Evolutionary conservation across 1,140 invertebrate genomes (phyloP).

Genomic region (Coenobita brevimanus): DNA sequence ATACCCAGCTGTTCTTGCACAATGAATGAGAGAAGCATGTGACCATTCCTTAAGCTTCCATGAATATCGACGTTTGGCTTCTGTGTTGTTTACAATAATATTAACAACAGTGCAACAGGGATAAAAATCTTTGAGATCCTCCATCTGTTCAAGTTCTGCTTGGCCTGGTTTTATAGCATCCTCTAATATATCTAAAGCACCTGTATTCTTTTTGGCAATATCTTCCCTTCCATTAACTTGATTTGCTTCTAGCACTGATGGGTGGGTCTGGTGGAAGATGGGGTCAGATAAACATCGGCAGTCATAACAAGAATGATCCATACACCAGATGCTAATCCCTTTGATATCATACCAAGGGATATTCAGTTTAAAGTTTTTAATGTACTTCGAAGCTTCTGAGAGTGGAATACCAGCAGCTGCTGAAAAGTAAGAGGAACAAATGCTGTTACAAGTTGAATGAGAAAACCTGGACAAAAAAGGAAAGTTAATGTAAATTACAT

Average conservation of each 20-base stretch:
- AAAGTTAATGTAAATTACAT: no score
- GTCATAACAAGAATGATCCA: constrained; percentile 64
- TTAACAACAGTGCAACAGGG: constrained; percentile 38
- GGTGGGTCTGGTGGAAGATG: neutral
- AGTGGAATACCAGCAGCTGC: constrained; percentile 40
- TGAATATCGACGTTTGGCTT: constrained; percentile 28
- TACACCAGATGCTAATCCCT: constrained; percentile 64
- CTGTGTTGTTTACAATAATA: constrained; percentile 44
- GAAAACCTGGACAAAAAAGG: no score
- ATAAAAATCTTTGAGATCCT: neutral
- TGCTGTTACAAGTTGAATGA: no score
- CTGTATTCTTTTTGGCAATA: neutral
- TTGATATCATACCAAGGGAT: constrained; percentile 64
- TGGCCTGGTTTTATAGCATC: constrained; percentile 12
- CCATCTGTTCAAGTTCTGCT: neutral
- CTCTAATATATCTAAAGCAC: constrained; percentile 22
- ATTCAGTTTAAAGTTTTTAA: constrained; percentile 48
- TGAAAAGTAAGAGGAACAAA: no score
- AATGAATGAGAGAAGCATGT: neutral
- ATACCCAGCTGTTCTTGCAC: constrained; percentile 57
- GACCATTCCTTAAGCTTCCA: constrained; percentile 64
- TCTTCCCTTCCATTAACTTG: neutral
- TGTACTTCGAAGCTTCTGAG: constrained; percentile 41
- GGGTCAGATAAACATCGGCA: constrained; percentile 52
- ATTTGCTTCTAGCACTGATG: no score